Base-by-base conservation (phyloP, 2,113 vertebrate genomes). In the Brachypodius melanocephalos region DNA sequence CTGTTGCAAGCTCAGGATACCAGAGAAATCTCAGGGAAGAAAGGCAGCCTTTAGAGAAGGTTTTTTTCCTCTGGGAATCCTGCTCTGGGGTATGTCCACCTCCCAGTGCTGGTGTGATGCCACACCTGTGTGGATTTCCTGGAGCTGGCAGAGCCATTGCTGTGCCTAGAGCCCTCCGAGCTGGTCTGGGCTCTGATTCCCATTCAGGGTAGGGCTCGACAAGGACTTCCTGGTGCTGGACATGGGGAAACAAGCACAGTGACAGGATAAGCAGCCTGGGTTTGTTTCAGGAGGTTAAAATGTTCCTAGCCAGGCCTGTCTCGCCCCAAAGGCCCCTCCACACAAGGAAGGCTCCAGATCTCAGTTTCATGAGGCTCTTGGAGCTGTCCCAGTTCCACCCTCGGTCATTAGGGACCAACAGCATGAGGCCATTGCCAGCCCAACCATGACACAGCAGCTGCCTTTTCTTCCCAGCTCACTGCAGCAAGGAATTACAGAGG, bases 161-260 rank as follows among this genome's bases (percentile, higher is more conserved):
- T 94, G 95, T 12, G 95, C 86, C 84, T 98, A 97, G 38, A 96
- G 89, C 69, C 96, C 72, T 0, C 8, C 91, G 0, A 96, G 75
- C 54, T 93, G 97, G 0, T 94, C 93, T 0, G 88, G 93, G 73
- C 69, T 94, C 92, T 96, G 97, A 6, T 97, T 96, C 38, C 96
- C 93, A 0, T 97, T 97, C 79, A 93, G 42, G 0, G 94, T 42
- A 0, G 73, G 93, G 61, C 82, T 87, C 0, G 90, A 87, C 22
- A 96, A 13, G 0, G 96, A 74, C 7, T 97, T 97, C 77, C 92
- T 94, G 80, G 86, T 52, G 25, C 5, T 85, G 25, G 91, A 96
- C 88, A 97, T 97, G 85, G 43, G 61, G 77, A 79, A 22, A 88
- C 28, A 75, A 71, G 66, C 57, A 95, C 7, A 80, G 72, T 13